phyloP scores from a whole-genome alignment of 2,888 invertebrate species.

The Spisula solida region DNA sequence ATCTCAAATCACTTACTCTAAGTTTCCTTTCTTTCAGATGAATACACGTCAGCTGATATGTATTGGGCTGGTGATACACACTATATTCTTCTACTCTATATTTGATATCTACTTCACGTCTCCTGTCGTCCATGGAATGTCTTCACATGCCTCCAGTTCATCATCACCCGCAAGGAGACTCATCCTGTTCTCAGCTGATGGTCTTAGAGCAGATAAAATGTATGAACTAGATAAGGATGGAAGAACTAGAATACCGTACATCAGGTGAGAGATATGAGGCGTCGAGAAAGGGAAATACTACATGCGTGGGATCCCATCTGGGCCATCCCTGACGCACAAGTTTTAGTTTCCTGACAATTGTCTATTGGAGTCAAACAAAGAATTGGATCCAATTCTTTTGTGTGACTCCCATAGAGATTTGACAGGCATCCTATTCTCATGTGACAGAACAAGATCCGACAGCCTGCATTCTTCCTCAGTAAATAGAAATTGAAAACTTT shows the following conservation, averaged over 20 bases:
- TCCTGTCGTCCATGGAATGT: conserved; percentile 93
- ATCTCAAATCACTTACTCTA: no score
- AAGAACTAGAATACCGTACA: conserved; percentile 89
- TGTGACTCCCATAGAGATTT: no score
- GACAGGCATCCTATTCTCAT: no score
- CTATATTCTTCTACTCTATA: conserved; percentile 93
- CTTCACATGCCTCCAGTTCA: conserved; percentile 85
- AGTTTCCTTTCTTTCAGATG: conserved; percentile 47
- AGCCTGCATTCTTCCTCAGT: no score
- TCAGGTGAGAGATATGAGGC: conserved; percentile 89
- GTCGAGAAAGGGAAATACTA: no score
- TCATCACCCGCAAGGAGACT: conserved; percentile 91
- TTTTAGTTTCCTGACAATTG: no score
- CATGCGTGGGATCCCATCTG: no score
- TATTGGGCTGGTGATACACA: conserved; percentile 90
- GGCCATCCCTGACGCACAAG: no score
- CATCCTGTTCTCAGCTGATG: conserved; percentile 96
- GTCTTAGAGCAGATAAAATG: conserved; percentile 95
- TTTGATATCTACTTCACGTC: conserved; percentile 98
- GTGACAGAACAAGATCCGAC: no score
- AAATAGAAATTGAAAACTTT: no score
- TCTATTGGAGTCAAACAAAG: no score
- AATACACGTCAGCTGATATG: conserved; percentile 80
- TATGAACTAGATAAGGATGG: conserved; percentile 88
- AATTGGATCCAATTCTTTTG: no score